Evolutionary conservation across 2,113 vertebrate genomes (phyloP).

Genomic region (Oostethus manadensis): DNA sequence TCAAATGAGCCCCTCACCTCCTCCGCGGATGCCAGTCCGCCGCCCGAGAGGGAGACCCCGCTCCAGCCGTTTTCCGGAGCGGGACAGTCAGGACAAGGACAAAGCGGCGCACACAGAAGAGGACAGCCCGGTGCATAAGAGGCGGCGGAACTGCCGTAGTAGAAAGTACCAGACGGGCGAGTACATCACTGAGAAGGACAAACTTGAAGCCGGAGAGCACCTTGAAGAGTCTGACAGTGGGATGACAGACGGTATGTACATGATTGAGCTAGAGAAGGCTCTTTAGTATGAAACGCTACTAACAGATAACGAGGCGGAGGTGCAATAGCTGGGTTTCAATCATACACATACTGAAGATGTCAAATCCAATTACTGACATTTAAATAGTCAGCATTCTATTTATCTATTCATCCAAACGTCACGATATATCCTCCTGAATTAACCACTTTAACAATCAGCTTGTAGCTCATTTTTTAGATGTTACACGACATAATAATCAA

Average conservation of each 20-base stretch:
- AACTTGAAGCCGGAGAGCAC: slow-evolving; percentile 63
- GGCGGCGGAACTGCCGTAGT: slow-evolving; percentile 85
- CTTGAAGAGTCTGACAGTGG: slow-evolving; percentile 52
- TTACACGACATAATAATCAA: too few species aligned
- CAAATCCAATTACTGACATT: too few species aligned
- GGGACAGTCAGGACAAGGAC: slow-evolving; percentile 37
- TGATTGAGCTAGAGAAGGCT: background rate
- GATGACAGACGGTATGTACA: slow-evolving; percentile 62
- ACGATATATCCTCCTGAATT: too few species aligned
- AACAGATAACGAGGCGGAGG: too few species aligned
- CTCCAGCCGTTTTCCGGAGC: slow-evolving; percentile 60
- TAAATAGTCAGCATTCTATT: too few species aligned
- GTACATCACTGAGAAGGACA: slow-evolving; percentile 84
- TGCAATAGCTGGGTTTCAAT: too few species aligned
- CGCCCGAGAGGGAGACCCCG: slow-evolving; percentile 73
- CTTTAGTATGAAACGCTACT: background rate
- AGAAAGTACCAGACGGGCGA: slow-evolving; percentile 93
- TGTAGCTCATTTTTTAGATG: too few species aligned
- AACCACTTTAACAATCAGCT: too few species aligned
- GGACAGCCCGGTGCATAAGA: slow-evolving; percentile 75
- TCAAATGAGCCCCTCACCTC: slow-evolving; percentile 18
- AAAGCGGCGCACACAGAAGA: slow-evolving; percentile 34
- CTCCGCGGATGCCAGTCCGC: slow-evolving; percentile 41
- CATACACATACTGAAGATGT: too few species aligned
- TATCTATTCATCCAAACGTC: too few species aligned